These are phyloP conservation scores for Dicyrtomina minuta DNA, from an alignment of 2,888 invertebrate genomes.

Conservation along the genomic window DNA sequence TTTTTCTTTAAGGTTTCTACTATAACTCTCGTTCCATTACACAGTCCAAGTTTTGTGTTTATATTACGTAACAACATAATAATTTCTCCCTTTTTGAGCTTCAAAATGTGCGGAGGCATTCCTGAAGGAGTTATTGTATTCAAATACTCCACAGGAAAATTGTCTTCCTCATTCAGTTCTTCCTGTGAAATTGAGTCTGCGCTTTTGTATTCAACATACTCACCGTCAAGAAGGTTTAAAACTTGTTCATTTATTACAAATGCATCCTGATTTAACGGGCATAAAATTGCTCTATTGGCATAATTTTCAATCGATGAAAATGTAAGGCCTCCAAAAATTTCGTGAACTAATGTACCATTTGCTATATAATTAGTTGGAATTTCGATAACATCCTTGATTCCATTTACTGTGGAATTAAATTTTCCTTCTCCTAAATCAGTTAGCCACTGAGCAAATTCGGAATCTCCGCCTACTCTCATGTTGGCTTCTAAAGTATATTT, in stretches of 20 bases:
- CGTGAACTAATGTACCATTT: neutral
- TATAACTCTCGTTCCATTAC: conserved; percentile 29
- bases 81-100: conserved; percentile 37
- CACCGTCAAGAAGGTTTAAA: neutral
- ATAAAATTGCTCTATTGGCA: conserved; percentile 23
- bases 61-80: conserved; percentile 43
- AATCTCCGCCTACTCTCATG: conserved; percentile 31
- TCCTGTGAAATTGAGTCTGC: conserved; percentile 1
- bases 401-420: neutral
- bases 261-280: conserved; percentile 25
- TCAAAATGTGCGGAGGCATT: conserved; percentile 43
- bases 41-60: no score
- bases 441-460: conserved; percentile 10
- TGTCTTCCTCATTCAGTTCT: no score
- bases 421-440: conserved; percentile 32
- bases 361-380: neutral
- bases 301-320: neutral
- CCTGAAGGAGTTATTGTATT: conserved; percentile 43
- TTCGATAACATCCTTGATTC: neutral
- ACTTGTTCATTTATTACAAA: conserved; percentile 19
- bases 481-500: conserved; percentile 29
- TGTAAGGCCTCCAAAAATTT: conserved; percentile 6
- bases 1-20: neutral
- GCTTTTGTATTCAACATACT: conserved; percentile 11
- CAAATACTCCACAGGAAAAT: conserved; percentile 41